Evolutionary conservation across 1,140 invertebrate genomes (phyloP).

Genomic region (Oryctes rhinoceros): DNA sequence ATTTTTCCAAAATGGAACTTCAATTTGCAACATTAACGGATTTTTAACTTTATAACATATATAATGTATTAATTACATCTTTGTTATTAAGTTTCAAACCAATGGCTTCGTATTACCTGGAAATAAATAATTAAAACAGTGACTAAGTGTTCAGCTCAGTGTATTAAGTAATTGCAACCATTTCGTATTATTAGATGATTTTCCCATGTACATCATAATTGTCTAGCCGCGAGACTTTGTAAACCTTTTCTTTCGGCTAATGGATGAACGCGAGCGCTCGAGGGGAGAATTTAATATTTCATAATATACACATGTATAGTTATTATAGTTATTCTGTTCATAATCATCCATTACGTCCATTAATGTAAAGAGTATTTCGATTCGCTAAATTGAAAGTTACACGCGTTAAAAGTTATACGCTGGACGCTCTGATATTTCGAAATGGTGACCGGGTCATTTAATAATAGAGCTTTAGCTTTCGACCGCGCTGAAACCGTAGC

Average conservation of each 20-base stretch:
- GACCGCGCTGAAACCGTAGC: neutral
- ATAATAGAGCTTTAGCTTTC: slow-evolving; percentile 28
- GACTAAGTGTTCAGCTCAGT: no score
- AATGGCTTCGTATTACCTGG: no score
- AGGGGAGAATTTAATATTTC: slow-evolving; percentile 13
- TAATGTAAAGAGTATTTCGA: slow-evolving; percentile 20
- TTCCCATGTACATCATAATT: neutral
- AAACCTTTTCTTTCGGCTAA: neutral
- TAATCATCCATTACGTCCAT: slow-evolving; percentile 15
- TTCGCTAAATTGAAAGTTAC: slow-evolving; percentile 35
- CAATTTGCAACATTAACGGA: no score
- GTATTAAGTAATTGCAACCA: neutral
- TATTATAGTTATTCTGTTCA: slow-evolving; percentile 28
- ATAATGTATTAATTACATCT: no score
- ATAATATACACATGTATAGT: neutral
- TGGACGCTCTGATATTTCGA: neutral
- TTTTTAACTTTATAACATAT: no score
- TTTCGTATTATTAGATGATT: neutral
- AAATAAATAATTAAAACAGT: no score
- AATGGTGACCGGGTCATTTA: slow-evolving; percentile 15
- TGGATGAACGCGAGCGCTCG: neutral
- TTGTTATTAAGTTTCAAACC: no score
- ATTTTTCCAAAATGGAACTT: no score
- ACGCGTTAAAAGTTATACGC: slow-evolving; percentile 4
- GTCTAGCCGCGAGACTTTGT: neutral